Evolutionary conservation across 2,113 vertebrate genomes (phyloP), one percentile per base, ranked within the genome.

Genomic region (Megalops atlanticus): DNA sequence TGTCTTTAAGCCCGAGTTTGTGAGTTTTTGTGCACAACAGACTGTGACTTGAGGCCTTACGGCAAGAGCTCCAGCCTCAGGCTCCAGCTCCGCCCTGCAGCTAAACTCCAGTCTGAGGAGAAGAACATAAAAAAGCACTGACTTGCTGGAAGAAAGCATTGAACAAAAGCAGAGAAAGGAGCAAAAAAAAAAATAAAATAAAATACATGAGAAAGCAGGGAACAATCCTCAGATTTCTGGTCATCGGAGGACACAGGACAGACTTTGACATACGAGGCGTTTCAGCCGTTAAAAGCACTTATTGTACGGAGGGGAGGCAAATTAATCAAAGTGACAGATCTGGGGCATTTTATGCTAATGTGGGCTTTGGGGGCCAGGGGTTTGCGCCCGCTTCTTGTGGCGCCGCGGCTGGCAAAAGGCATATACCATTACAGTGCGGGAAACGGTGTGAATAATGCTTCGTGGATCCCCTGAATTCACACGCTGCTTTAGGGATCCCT

Each of bases 241-340:
- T 94, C 95, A 94, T 94, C 95, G 93, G 89, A 93, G 93, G 93
- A 93, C 93, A 93, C 89, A 93, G 93, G 93, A 93, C 93, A 93
- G 94, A 94, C 93, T 94, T 92, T 95, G 95, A 96, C 94, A 94
- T 94, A 94, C 93, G 93, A 95, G 94, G 93, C 90, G 92, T 93
- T 92, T 92, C 91, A 94, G 91, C 92, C 93, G 93, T 94, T 94
- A 94, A 93, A 91, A 95, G 93, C 94, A 95, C 95, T 96, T 95
- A 95, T 95, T 94, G 94, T 95, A 96, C 92, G 94, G 94, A 94
- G 94, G 92, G 91, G 92, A 95, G 92, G 94, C 94, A 94, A 94
- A 97, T 96, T 95, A 95, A 96, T 97, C 96, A 96, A 93, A 93
- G 89, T 96, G 96, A 97, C 96, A 96, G 94, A 96, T 96, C 93